Evolutionary conservation across 2,797 vertebrate species (phyloP).

Genomic region (Champsocephalus gunnari): DNA sequence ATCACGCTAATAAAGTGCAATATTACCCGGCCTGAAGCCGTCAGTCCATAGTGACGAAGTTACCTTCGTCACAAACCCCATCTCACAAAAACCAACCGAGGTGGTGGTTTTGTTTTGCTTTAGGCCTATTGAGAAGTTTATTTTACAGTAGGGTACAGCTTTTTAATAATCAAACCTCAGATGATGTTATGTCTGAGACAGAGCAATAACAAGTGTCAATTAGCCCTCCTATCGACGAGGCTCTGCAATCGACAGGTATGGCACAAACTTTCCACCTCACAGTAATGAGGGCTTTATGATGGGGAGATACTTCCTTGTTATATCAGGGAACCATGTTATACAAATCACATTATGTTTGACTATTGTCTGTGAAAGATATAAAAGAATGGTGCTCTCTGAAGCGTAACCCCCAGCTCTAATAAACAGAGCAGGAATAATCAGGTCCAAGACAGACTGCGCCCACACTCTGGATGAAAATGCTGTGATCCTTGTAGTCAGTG

Average conservation of each 20-base stretch:
- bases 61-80: no score
- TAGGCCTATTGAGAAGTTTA: background rate
- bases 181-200: background rate
- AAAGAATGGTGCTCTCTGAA: background rate
- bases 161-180: conserved; percentile 1
- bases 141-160: background rate
- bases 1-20: no score
- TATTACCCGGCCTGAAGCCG: no score
- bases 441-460: background rate
- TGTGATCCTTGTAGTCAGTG: background rate
- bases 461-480: background rate
- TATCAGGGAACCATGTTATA: conserved; percentile 3
- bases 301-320: conserved; percentile 5
- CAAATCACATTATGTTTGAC: conserved; percentile 11
- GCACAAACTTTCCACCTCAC: background rate
- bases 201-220: background rate
- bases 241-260: conserved; percentile 1
- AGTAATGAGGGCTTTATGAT: background rate
- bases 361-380: background rate
- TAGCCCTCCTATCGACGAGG: background rate
- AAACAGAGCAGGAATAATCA: conserved; percentile 6
- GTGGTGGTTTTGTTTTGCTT: background rate
- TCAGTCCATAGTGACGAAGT: no score
- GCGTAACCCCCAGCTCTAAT: conserved; percentile 6
- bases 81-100: background rate